Base-by-base conservation (phyloP, 1,140 invertebrate species). In the Drosophila mojavensis region DNA sequence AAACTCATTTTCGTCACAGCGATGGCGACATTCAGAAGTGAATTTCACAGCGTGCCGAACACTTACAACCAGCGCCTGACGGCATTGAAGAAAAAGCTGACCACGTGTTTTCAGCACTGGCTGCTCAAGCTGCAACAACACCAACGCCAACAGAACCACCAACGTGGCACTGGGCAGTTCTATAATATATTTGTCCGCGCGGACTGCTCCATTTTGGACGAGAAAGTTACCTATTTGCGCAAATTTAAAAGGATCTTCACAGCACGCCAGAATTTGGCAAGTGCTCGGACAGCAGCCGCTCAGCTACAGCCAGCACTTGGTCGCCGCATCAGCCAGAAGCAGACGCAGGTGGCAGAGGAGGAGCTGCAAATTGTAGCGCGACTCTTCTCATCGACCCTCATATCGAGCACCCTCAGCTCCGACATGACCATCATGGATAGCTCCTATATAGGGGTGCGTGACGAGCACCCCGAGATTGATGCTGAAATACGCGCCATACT, bases 101-200 rank as follows among this genome's bases (percentile, higher is more conserved):
- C 89, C 89, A 91, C 89, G 89, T 91, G 89, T 77, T 90, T 91
- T 48, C 68, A 85, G 20, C 74, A 90, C 41, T 89, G 70, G 79
- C 56, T 88, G 33, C 68, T 63, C 10, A 54, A 74, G 24, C 45
- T 56, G n/a, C 62, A 60, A 10, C 26, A 71, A 33, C 26, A 43
- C 17, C 70, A 67, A 5, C 26, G 43, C 9, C 66, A 24, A 15
- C 20, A 24, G 59, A 55, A 54, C 36, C 70, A 56, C 28, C 66
- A 69, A 55, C 68, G 76, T 41, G 67, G 43, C 33, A 50, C 61
- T 30, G 65, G 43, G 30, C 71, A 72, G 0, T 75, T 83, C 30
- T 56, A 82, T 28, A 48, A 60, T 26, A 54, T 82, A 20, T 81
- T 81, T 41, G 41, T 86, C 36, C 61, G 43, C 47, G 69, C 74